Evolutionary conservation across 2,113 vertebrate genomes (phyloP).

Genomic region (Mesembrinibis cayennensis): DNA sequence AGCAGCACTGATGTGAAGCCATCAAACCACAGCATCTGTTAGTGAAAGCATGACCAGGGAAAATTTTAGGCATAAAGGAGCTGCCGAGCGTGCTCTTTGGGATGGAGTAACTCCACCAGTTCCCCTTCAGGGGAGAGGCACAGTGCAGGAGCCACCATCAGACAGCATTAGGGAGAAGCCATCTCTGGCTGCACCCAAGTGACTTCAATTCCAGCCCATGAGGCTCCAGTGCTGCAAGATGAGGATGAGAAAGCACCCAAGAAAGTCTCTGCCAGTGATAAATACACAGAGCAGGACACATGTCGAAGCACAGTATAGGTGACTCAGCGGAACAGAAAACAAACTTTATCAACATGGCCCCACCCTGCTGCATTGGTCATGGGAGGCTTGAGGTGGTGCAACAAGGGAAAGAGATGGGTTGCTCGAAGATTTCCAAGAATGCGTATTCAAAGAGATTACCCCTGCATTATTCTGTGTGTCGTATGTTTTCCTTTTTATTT

Average conservation of each 20-base stretch:
- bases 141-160: not conserved
- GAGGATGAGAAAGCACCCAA: not conserved
- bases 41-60: not conserved
- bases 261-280: not conserved
- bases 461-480: not conserved
- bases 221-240: not conserved
- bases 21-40: not conserved
- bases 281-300: not conserved
- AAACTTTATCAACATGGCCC: not conserved
- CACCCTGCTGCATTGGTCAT: fast-evolving
- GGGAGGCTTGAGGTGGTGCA: not conserved
- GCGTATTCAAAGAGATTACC: not conserved
- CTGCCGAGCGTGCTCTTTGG: not conserved
- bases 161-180: not conserved
- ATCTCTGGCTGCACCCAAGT: not conserved
- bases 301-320: not conserved
- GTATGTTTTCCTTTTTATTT: not conserved
- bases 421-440: not conserved
- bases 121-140: not conserved
- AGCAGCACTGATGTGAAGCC: not conserved
- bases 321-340: not conserved
- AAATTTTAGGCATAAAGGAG: not conserved
- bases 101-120: not conserved
- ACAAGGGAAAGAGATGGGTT: not conserved
- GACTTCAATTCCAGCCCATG: not conserved